Base-by-base conservation (phyloP, 1,140 invertebrate species). In the Cotesia glomerata region DNA sequence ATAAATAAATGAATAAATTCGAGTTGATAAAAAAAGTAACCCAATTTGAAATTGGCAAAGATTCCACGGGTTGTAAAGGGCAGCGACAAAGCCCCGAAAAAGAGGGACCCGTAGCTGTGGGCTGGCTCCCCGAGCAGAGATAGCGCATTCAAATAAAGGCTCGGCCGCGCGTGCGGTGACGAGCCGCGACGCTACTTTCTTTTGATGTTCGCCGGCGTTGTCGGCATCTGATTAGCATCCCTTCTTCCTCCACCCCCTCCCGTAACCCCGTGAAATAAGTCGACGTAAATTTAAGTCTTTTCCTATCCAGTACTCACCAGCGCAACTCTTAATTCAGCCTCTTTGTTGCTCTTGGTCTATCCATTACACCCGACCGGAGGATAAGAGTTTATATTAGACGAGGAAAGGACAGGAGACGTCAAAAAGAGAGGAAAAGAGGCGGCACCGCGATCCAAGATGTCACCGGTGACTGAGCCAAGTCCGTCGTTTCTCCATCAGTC, bases 161-260 rank as follows among this genome's bases (percentile, higher is more conserved):
- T 73, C 62, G 72, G 71, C 56, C 58, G 75, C 75, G 76, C 80
- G 76, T 75, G 76, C 82, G 80, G 83, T 82, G 84, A 85, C 81
- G 79, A 80, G 80, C 64, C 75, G 34, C 79, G 80, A 85, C 81
- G 84, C 82, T 82, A 80, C 78, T 61, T 71, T 51, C 76, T 76
- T 86, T 86, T 87, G 83, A 86, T 81, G 77, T 72, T 72, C 82
- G 79, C 85, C 84, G 86, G 81, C 74, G 76, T 79, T 82, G 84
- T 85, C 86, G 83, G 84, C 84, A 86, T 86, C 86, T 87, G 86
- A 86, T 87, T 86, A 87, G 86, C 86, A 86, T 86, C 83, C 85
- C 76, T 76, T 76, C 72, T 65, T 16, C 26, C 56, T 61, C 56
- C 61, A 39, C 56, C 61, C 56, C 18, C 49, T 76, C 61, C 35